Percentiles rank a stretch among this genome's conserved stretches.
Conservation (phyloP, 2,113 vertebrate genomes). For the Dasyornis broadbenti region DNA sequence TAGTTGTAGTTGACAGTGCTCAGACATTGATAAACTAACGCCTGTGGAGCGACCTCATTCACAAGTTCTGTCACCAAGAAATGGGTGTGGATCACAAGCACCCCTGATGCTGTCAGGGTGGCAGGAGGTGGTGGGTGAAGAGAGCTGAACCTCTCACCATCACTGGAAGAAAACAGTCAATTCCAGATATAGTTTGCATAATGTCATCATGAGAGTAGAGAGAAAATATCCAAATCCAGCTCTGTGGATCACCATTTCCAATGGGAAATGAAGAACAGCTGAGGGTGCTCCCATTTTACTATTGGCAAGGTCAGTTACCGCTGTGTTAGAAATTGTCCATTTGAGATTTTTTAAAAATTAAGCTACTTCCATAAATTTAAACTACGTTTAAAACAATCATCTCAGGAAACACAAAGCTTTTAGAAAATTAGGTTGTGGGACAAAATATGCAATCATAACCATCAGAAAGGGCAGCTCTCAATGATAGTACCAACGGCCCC, state of each 20-base stretch:
- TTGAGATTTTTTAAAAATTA: not conserved
- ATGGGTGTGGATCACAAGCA: not conserved
- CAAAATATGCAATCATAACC: not conserved
- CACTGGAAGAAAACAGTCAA: not conserved
- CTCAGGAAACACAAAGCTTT: not conserved
- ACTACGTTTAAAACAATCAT: not conserved
- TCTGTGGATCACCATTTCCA: not conserved
- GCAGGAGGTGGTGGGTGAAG: not conserved
- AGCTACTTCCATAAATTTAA: not conserved
- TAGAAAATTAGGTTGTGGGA: not conserved
- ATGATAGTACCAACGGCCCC: not conserved
- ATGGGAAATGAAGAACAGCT: not conserved
- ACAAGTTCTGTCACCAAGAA: not conserved
- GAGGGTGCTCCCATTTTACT: not conserved
- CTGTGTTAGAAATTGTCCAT: not conserved
- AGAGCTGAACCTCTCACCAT: not conserved
- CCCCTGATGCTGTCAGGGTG: not conserved
- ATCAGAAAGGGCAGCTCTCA: not conserved
- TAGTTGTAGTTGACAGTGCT: not conserved
- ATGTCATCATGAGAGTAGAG: not conserved
- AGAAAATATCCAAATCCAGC: not conserved
- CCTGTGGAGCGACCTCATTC: not conserved
- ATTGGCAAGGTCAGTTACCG: not conserved
- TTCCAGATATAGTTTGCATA: not conserved
- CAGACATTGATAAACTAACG: not conserved